Conservation (phyloP, 2,113 vertebrate species). For the Austrofundulus limnaeus region DNA sequence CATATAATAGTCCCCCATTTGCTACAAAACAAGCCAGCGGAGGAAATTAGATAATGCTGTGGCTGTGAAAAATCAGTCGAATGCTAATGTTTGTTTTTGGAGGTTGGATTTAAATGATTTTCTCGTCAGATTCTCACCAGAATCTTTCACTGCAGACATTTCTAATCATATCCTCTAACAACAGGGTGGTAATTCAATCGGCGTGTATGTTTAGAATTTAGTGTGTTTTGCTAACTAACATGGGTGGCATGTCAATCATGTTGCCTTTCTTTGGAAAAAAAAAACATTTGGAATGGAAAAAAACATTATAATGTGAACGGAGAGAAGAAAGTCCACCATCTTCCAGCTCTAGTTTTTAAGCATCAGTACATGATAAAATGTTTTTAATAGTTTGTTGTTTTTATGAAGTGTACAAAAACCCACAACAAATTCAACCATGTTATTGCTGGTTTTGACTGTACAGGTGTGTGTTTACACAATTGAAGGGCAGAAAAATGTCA, state of each 20-base stretch:
- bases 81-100: constrained; percentile 64
- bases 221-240: constrained; percentile 20
- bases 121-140: constrained; percentile 37
- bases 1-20: constrained; percentile 74
- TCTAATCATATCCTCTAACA: constrained; percentile 17
- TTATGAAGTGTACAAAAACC: too few species aligned
- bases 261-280: constrained; percentile 30
- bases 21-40: constrained; percentile 74
- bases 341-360: too few species aligned
- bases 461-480: too few species aligned
- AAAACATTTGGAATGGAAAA: constrained; percentile 40
- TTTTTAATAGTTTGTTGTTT: too few species aligned
- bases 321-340: not conserved
- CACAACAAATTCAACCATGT: too few species aligned
- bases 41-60: constrained; percentile 75
- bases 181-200: constrained; percentile 16
- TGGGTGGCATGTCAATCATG: constrained; percentile 33
- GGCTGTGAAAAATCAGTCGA: constrained; percentile 67
- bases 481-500: too few species aligned
- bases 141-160: constrained; percentile 33
- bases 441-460: too few species aligned
- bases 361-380: too few species aligned
- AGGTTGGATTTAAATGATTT: constrained; percentile 39
- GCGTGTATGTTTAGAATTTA: constrained; percentile 8
- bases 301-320: constrained; percentile 17